A percentile compares a stretch with the other conserved stretches of the same genome.
These are phyloP conservation scores for Lepeophtheirus nordmannii DNA, from an alignment of 2,888 invertebrate species.

Conservation along the genomic window DNA sequence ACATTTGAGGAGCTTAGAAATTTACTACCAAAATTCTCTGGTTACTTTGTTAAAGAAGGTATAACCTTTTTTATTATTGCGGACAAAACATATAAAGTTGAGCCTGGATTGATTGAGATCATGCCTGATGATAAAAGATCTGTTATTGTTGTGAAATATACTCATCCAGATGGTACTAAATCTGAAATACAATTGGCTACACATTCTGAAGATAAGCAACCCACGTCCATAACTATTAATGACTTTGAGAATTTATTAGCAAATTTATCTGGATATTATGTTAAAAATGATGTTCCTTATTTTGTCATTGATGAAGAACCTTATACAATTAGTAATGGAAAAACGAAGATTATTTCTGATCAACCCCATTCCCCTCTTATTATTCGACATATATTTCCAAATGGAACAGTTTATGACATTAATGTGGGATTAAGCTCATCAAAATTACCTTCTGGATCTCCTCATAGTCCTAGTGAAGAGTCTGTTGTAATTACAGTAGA, in stretches of 20 bases:
- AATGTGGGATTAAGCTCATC: not conserved
- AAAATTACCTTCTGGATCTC: not conserved
- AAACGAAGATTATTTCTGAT: not conserved
- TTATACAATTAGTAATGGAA: not conserved
- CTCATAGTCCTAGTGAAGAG: not conserved
- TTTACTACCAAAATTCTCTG: not conserved
- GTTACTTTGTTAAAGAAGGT: not conserved
- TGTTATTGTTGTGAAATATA: not conserved
- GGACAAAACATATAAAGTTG: not conserved
- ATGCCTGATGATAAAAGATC: not conserved
- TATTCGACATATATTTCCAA: not conserved
- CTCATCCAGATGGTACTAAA: not conserved
- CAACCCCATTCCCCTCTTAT: not conserved
- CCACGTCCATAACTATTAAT: not conserved
- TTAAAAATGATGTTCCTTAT: not conserved
- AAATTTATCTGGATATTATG: not conserved
- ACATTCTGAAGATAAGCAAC: not conserved
- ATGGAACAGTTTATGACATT: not conserved
- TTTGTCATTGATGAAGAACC: not conserved
- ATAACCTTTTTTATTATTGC: not conserved
- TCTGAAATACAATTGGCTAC: not conserved
- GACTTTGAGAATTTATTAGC: not conserved
- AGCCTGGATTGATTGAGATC: not conserved
- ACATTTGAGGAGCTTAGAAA: not conserved
- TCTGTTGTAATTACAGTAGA: not conserved